Conservation (phyloP, 2,113 vertebrate species). For the Carollia perspicillata region DNA sequence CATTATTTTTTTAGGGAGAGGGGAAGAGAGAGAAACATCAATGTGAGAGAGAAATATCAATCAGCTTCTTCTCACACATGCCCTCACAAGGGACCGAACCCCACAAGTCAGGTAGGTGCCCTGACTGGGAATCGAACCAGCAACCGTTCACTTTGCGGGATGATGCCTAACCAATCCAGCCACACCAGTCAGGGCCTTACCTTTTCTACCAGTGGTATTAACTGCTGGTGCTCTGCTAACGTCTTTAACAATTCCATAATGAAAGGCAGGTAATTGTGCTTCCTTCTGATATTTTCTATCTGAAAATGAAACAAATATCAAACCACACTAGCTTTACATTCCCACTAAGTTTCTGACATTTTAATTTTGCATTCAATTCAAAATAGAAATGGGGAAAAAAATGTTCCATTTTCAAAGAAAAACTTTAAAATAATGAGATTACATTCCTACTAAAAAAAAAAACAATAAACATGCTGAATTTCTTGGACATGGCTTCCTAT, state of each 20-base stretch:
- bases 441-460: not conserved
- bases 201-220: slow-evolving; percentile 98
- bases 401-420: not conserved
- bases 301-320: slow-evolving; percentile 77
- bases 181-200: slow-evolving; percentile 73
- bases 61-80: too few species aligned
- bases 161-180: too few species aligned
- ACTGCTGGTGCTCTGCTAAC: slow-evolving; percentile 96
- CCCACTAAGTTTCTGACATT: not conserved
- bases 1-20: too few species aligned
- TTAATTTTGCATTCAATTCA: slow-evolving; percentile 18
- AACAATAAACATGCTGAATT: not conserved
- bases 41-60: too few species aligned
- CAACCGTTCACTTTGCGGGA: too few species aligned
- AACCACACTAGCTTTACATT: not conserved
- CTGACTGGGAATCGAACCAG: too few species aligned
- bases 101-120: too few species aligned
- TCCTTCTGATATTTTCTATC: slow-evolving; percentile 98
- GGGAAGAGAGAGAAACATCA: too few species aligned
- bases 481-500: not conserved
- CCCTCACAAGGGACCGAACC: too few species aligned
- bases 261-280: slow-evolving; percentile 98
- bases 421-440: slow-evolving; percentile 28
- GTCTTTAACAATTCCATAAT: slow-evolving; percentile 99
- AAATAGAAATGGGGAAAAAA: slow-evolving; percentile 4